Evolutionary conservation across 2,888 invertebrate genomes (phyloP), one percentile per base, ranked within the genome.

Genomic region (Hedychridium roseum): DNA sequence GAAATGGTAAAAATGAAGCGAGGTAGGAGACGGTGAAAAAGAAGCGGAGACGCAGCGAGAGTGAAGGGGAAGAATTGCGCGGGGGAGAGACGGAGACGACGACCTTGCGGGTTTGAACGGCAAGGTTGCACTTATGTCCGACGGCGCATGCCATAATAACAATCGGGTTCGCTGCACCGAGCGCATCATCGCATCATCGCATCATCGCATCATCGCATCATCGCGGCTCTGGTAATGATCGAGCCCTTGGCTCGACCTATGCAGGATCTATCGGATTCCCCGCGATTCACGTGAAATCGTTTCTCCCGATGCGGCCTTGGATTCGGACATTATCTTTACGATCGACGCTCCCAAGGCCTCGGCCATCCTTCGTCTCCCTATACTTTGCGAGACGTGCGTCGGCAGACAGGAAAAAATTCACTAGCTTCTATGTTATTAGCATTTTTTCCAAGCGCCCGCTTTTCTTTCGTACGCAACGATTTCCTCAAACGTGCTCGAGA

Each of bases 81-180:
- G 56, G 60, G 62, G 59, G 61, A 54, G 54, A 59, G 37, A 47
- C 27, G 11, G 15, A 36, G 41, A 45, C 49, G 48, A 61, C 73
- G 73, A 50, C 73, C 73, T 73, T 73, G 73, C 69, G 54, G 68
- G 70, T 71, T 70, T 67, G 68, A 68, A 63, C 66, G 68, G 70
- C 73, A 73, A 73, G 71, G 72, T 57, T 73, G 62, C 64, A 57
- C 59, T 63, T 64, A 57, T 55, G 47, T 41, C 42, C 46, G 36
- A n/a, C n/a, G 41, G 27, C 28, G 16, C 37, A 39, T 37, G 45
- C 54, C 43, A 46, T 61, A 61, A 52, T 61, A 64, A 64, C 59
- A 51, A 41, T 48, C 45, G 48, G 51, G 64, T 64, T 64, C 64
- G 55, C 42, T 57, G 64, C 47, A 61, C 64, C 27, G 35, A 20